These are phyloP conservation scores for Phyllostomus discolor DNA, from an alignment of 2,113 vertebrate genomes.

Conservation along the genomic window DNA sequence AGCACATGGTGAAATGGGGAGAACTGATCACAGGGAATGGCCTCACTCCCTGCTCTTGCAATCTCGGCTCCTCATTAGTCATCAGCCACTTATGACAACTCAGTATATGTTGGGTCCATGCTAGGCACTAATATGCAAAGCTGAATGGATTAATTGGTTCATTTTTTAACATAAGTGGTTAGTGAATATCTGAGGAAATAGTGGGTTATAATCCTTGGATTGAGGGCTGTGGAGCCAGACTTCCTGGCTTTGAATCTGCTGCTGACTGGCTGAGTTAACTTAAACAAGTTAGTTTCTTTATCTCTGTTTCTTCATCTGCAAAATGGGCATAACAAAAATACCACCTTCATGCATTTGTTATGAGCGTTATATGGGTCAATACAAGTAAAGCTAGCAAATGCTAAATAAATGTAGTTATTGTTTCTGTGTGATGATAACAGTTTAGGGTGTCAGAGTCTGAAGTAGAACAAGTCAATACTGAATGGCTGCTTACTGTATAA, in stretches of 20 bases:
- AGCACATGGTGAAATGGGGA: rapidly evolving
- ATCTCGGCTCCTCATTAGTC: background rate
- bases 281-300: background rate
- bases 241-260: background rate
- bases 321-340: background rate
- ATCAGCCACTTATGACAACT: background rate
- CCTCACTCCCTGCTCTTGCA: background rate
- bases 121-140: background rate
- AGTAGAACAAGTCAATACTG: background rate
- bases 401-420: background rate
- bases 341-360: background rate
- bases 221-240: background rate
- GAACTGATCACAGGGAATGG: background rate
- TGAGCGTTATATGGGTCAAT: background rate
- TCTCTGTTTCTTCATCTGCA: conserved; percentile 16
- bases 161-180: background rate
- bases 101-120: background rate
- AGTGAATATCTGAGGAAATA: background rate
- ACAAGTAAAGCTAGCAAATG: background rate
- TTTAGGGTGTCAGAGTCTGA: background rate
- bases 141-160: background rate
- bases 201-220: background rate
- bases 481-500: background rate
- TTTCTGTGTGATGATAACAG: background rate
- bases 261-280: background rate